Evolutionary conservation across 2,888 invertebrate genomes (phyloP).

Genomic region (Chouioia cunea): DNA sequence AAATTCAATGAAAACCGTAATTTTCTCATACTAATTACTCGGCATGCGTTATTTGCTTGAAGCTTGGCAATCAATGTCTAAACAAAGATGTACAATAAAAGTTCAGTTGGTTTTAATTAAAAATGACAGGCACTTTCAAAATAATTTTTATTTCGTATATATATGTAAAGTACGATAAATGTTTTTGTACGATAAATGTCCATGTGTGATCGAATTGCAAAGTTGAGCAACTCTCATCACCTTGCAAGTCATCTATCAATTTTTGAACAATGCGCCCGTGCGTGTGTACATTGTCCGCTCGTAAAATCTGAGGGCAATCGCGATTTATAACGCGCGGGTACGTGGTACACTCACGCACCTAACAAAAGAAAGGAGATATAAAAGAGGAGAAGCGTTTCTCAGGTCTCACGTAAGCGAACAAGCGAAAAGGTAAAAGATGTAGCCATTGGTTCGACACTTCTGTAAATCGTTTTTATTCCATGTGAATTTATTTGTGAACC

Average conservation of each 20-base stretch:
- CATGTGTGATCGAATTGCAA: too few species aligned
- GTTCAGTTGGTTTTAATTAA: constrained; percentile 37
- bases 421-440: neutral
- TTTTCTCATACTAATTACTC: constrained; percentile 43
- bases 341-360: neutral
- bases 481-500: too few species aligned
- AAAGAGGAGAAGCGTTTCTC: neutral
- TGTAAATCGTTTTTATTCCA: constrained; percentile 10
- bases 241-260: too few species aligned
- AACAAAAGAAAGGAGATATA: neutral
- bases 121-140: constrained; percentile 16
- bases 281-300: constrained; percentile 10
- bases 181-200: too few species aligned
- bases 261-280: too few species aligned
- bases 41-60: neutral
- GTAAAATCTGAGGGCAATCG: constrained; percentile 34
- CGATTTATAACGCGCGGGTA: constrained; percentile 29
- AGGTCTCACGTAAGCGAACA: too few species aligned
- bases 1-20: constrained; percentile 42
- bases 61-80: constrained; percentile 41
- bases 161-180: too few species aligned
- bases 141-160: too few species aligned
- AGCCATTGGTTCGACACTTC: neutral
- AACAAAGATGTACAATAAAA: constrained; percentile 26
- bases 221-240: too few species aligned